Base-by-base conservation (phyloP, 1,140 invertebrate species). In the Euwallacea similis region DNA sequence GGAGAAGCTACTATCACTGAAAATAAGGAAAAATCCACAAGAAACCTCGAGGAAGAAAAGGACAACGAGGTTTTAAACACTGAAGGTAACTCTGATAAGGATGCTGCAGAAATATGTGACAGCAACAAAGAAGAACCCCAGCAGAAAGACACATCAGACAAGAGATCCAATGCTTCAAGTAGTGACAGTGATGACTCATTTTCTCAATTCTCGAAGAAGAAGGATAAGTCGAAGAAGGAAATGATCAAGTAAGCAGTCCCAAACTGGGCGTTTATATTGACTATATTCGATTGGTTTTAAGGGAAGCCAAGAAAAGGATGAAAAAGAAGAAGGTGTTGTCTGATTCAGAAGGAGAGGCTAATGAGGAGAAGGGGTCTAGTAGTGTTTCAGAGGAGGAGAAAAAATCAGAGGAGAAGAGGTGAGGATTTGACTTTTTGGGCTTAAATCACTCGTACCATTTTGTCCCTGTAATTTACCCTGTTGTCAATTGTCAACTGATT, bases 131-230 rank as follows among this genome's bases (percentile, higher is more conserved):
- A 59, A 42, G 58, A 47, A 42, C 46, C 13, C 9, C 9, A 50
- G 1, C 9, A 16, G 16, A 8, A 50, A 50, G 6, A 50, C 2
- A 50, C 46, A 50, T 50, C 46, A 50, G 46, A 50, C 2, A 50
- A 50, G 21, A 56, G 16, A 56, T 15, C 54, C 54, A 13, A 16
- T 16, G n/a, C 11, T 56, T 15, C 8, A 3, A 72, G 55, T 44
- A 75, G 66, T 53, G 76, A 79, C 70, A 74, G 73, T 15, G 77
- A 76, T 33, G 74, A 73, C 43, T 73, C 72, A 21, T 73, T 77
- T 59, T 15, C 47, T 8, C 74, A 73, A 62, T 74, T 74, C 55
- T 61, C 59, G 10, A 73, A 58, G 33, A 77, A 76, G 44, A 69
- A 73, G 60, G 66, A 71, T 7, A 71, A 69, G 71, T 47, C 65